A percentile compares a stretch with the other conserved stretches of the same genome.
Conservation (phyloP, 2,797 vertebrate species). For the Cephalopachus bancanus region DNA sequence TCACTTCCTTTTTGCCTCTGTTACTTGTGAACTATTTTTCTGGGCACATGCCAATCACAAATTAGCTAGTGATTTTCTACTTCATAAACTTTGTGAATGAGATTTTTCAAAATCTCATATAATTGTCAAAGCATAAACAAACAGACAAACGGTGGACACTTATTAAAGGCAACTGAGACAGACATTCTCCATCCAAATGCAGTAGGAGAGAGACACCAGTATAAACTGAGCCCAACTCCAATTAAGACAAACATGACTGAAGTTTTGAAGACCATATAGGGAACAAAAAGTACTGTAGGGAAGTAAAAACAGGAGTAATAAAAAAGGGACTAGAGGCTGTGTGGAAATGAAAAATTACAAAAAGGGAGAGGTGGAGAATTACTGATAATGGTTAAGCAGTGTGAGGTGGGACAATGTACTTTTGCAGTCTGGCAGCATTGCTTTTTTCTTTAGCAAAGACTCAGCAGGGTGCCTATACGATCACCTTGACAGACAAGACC, state of each 20-base stretch:
- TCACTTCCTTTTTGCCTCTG: neutral
- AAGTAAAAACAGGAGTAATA: neutral
- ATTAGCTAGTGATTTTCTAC: neutral
- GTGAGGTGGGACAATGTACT: neutral
- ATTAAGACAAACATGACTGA: neutral
- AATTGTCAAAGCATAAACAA: neutral
- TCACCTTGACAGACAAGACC: neutral
- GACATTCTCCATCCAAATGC: neutral
- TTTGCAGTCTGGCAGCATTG: neutral
- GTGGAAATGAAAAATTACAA: neutral
- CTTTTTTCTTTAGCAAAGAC: neutral
- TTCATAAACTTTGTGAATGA: neutral
- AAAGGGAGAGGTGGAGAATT: neutral
- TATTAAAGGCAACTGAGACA: neutral
- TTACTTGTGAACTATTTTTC: neutral
- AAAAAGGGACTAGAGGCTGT: neutral
- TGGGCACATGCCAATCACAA: neutral
- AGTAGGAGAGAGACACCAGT: neutral
- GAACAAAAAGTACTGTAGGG: neutral
- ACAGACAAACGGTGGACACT: neutral
- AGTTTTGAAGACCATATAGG: neutral
- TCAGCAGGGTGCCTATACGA: neutral
- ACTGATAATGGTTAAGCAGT: neutral
- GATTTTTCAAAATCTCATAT: neutral
- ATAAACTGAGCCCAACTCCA: neutral